Percentiles rank a stretch among this genome's conserved stretches.
phyloP scores from a whole-genome alignment of 35 echinoderm and acorn worm genomes.

The Apostichopus parvimensis region DNA sequence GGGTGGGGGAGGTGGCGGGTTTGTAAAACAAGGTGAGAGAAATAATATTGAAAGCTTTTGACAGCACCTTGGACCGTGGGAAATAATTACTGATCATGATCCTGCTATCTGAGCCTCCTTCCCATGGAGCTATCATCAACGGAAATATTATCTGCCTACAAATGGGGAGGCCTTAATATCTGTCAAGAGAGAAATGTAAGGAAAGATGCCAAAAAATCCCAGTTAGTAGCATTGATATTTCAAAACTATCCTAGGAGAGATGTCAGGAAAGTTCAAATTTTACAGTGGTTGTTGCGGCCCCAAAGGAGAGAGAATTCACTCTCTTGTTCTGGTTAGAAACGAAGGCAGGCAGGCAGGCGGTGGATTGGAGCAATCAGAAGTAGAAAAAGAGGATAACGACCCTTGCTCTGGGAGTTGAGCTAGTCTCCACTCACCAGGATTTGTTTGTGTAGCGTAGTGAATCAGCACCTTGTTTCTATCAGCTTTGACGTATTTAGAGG shows the following conservation, averaged over 20 bases:
- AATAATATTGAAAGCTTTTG: no score
- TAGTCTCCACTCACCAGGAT: constrained; percentile 46
- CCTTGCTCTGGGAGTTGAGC: constrained; percentile 26
- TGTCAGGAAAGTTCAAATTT: constrained; percentile 37
- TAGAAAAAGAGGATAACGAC: constrained; percentile 34
- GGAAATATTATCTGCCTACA: no score
- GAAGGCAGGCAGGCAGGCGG: background rate
- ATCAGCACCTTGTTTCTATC: constrained; percentile 51
- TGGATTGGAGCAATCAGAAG: background rate
- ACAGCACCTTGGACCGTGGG: no score
- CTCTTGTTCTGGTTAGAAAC: background rate
- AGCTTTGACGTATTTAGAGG: constrained; percentile 11
- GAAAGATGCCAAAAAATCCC: background rate
- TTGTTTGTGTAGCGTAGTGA: constrained; percentile 33
- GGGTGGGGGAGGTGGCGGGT: no score
- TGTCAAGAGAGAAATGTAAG: background rate
- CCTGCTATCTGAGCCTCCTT: no score
- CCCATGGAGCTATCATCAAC: no score
- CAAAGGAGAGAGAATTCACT: constrained; percentile 10
- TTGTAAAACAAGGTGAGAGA: no score
- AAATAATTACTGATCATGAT: no score
- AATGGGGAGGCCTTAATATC: no score
- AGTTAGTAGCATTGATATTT: constrained; percentile 23
- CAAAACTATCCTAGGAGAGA: background rate
- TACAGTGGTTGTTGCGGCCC: constrained; percentile 17